Conservation (phyloP, 2,888 invertebrate species). For the Lasiommata megera region DNA sequence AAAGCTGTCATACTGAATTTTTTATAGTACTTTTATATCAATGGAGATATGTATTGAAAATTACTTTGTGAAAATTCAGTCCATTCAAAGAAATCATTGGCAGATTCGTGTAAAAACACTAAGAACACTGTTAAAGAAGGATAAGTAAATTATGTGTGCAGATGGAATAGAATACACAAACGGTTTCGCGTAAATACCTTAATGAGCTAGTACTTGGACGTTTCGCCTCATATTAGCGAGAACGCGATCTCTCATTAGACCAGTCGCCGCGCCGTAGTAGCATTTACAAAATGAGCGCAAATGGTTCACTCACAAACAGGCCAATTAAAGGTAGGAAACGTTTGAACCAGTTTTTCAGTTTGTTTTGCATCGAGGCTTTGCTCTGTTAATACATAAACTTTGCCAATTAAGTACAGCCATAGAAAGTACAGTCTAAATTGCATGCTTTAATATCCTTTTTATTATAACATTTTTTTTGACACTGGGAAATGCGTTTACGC, state of each 20-base stretch:
- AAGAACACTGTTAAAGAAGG: no score
- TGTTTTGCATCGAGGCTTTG: conserved; percentile 7
- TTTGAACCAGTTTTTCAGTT: conserved; percentile 4
- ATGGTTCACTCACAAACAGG: conserved; percentile 10
- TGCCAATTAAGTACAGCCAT: not conserved
- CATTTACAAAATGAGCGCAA: conserved; percentile 8
- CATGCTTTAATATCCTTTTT: not conserved
- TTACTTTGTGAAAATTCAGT: no score
- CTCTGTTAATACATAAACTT: not conserved
- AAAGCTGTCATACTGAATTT: no score
- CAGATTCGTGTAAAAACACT: no score
- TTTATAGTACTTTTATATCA: no score
- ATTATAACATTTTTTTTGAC: not conserved
- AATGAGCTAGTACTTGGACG: not conserved
- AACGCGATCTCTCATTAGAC: conserved; percentile 11
- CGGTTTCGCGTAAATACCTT: not conserved
- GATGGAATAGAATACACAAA: not conserved
- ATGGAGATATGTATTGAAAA: no score
- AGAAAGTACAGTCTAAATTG: not conserved
- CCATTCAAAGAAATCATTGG: no score
- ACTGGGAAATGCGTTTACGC: no score
- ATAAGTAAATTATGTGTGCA: not conserved
- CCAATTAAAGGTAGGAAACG: conserved; percentile 14
- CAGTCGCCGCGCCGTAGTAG: not conserved
- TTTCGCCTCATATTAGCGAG: conserved; percentile 8